Conservation (phyloP, 2,113 vertebrate genomes). For the Sarotherodon lohbergeri region DNA sequence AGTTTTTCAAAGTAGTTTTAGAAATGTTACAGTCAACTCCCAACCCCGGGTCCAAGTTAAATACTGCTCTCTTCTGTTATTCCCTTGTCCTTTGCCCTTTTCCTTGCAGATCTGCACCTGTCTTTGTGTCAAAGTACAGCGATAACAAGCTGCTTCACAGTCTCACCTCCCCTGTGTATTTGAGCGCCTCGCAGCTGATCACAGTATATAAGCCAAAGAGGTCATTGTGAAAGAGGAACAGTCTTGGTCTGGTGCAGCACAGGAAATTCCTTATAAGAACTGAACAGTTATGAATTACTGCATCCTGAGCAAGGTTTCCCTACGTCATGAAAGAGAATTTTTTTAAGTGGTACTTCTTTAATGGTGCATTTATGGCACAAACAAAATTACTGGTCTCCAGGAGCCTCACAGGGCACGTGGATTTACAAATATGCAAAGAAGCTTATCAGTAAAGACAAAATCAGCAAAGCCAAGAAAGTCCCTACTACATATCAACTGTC, state of each 20-base stretch:
- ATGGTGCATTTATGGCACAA: neutral
- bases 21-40: neutral
- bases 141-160: neutral
- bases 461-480: neutral
- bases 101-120: neutral
- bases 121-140: constrained; percentile 11
- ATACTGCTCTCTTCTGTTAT: neutral
- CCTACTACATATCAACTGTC: neutral
- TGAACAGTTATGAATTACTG: neutral
- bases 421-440: neutral
- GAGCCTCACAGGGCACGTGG: neutral
- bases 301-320: neutral
- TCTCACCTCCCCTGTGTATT: neutral
- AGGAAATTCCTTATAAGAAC: neutral
- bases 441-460: neutral
- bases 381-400: neutral
- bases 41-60: neutral
- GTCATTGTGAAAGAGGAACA: constrained; percentile 52
- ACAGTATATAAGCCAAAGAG: neutral
- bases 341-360: neutral
- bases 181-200: neutral
- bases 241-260: rapidly evolving
- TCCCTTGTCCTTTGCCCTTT: neutral
- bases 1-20: neutral
- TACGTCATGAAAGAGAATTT: neutral